Base-by-base conservation (phyloP, 2,888 invertebrate species). In the Calephelis perditalis region DNA sequence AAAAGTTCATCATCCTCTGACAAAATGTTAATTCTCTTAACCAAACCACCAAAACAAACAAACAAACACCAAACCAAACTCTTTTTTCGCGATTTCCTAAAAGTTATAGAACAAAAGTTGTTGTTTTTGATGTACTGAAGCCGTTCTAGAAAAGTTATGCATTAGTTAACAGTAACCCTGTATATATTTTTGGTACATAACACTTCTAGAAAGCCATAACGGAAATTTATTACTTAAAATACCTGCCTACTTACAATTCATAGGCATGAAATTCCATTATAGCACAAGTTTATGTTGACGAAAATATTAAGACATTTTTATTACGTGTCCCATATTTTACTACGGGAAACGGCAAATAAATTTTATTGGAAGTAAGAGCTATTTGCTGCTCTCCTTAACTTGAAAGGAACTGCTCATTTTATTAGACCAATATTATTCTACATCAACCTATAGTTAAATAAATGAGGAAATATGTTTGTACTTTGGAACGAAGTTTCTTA, bases 281-380 rank as follows among this genome's bases (percentile, higher is more conserved):
- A 47, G 8, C 47, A 47, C 2, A 47, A 47, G 8, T 47, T 47
- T 47, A 47, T 12, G 12, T 8, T 15, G 15, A 12, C 7, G 12
- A 12, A 47, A 47, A 47, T 47, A 47, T 47, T 10, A 47, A 15
- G 12, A 47, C 8, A 47, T 26, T 47, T 47, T 47, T 47, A 47
- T 47, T 47, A 47, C 47, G n/a, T 47, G 47, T 47, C 12, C n/a
- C 47, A 8, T 46, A 12, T 47, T 47, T 47, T 47, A 47, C 15
- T 47, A 47, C 47, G 15, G 47, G 12, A 47, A 47, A 47, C 47
- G 47, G 47, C 47, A 10, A 47, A 10, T n/a, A 47, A 12, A n/a
- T 47, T n/a, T 47, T 47, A 47, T 47, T 47, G 15, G 12, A 6
- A 47, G 15, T 15, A 7, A 6, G 47, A 47, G 12, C n/a, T 47